Percentiles rank a stretch among this genome's conserved stretches.
Conservation (phyloP, 2,113 vertebrate genomes). For the Axis porcinus region DNA sequence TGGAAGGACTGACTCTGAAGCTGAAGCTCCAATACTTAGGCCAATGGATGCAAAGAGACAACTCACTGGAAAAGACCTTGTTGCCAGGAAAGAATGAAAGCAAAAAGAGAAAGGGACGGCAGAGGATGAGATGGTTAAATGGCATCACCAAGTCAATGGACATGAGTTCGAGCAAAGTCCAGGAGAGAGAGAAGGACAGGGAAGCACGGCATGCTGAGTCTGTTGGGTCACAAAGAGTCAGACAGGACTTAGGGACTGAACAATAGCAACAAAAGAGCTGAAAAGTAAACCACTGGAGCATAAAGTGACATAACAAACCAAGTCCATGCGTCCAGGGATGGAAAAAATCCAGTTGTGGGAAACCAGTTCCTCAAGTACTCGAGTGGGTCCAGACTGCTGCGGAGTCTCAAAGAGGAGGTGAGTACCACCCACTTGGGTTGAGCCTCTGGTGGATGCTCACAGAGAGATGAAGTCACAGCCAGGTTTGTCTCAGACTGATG, state of each 20-base stretch:
- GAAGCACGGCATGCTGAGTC: not conserved
- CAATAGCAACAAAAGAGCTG: not conserved
- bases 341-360: not conserved
- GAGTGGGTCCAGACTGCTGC: not conserved
- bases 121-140: not conserved
- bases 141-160: not conserved
- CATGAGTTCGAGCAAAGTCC: not conserved
- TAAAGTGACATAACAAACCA: not conserved
- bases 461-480: not conserved
- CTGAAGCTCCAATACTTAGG: not conserved
- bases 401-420: not conserved
- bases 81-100: not conserved
- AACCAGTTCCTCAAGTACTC: not conserved
- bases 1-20: not conserved
- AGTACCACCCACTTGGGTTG: not conserved
- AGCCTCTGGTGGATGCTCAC: not conserved
- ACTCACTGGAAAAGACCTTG: not conserved
- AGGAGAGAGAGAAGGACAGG: not conserved
- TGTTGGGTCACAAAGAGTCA: not conserved
- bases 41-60: not conserved
- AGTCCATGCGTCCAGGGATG: not conserved
- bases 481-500: not conserved
- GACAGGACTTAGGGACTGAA: not conserved
- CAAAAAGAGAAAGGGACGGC: not conserved
- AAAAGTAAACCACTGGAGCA: not conserved